Percentiles rank a stretch among this genome's conserved stretches.
Evolutionary conservation across 2,888 invertebrate genomes (phyloP).

Genomic region (Caenorhabditis sulstoni): DNA sequence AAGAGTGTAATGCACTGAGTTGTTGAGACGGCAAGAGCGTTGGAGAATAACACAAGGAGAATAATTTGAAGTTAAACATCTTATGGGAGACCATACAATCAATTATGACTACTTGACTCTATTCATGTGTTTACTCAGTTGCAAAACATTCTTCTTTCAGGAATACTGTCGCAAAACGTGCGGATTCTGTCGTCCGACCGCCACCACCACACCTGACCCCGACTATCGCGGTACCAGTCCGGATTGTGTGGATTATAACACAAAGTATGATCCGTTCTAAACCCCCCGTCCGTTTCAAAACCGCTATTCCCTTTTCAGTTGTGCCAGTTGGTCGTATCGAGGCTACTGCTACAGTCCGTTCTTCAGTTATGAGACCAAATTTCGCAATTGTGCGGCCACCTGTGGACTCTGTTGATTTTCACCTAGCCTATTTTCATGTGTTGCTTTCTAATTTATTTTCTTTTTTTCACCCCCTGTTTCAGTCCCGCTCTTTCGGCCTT

Average conservation of each 20-base stretch:
- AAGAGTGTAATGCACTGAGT: no score
- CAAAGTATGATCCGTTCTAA: constrained; percentile 28
- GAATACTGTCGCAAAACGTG: constrained; percentile 57
- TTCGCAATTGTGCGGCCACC: constrained; percentile 51
- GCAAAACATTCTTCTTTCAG: constrained; percentile 17
- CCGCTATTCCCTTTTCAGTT: constrained; percentile 45
- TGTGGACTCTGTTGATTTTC: constrained; percentile 42
- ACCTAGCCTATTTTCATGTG: constrained; percentile 7
- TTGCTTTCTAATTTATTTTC: constrained; percentile 2
- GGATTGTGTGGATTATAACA: constrained; percentile 58
- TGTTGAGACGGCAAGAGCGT: no score
- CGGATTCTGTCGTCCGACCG: constrained; percentile 54
- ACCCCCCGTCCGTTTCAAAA: background rate
- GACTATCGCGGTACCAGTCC: constrained; percentile 42
- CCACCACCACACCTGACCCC: constrained; percentile 44
- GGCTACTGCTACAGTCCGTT: constrained; percentile 55
- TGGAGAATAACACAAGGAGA: no score
- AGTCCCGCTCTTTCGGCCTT: background rate
- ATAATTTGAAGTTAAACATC: no score
- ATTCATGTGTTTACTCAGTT: no score
- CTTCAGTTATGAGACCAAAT: constrained; percentile 54
- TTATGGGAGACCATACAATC: no score
- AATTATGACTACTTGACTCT: no score
- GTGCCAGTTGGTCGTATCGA: constrained; percentile 52
- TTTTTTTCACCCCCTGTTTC: constrained; percentile 1